Percentiles rank a stretch among this genome's conserved stretches.
These are phyloP conservation scores for Rana temporaria DNA, from an alignment of 2,113 vertebrate genomes.

Conservation along the genomic window DNA sequence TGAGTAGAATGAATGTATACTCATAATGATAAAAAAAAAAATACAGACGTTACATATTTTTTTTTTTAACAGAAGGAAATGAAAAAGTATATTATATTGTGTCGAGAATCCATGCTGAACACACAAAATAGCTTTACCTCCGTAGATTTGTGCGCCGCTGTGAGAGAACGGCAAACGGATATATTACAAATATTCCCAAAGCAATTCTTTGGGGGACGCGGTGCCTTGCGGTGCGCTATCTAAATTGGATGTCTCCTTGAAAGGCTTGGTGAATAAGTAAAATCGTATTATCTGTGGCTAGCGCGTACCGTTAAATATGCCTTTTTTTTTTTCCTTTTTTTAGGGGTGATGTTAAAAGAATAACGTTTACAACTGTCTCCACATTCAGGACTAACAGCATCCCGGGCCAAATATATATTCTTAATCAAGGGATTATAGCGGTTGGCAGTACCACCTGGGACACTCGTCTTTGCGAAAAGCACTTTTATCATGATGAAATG, in stretches of 20 bases:
- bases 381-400: slow-evolving; percentile 29
- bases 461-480: slow-evolving; percentile 43
- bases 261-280: slow-evolving; percentile 69
- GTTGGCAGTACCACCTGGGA: slow-evolving; percentile 51
- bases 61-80: not conserved
- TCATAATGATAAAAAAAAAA: not conserved
- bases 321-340: slow-evolving; percentile 32
- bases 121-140: slow-evolving; percentile 53
- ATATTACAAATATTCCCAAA: slow-evolving; percentile 63
- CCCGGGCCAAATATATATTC: slow-evolving; percentile 55
- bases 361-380: slow-evolving; percentile 38
- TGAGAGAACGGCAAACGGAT: slow-evolving; percentile 66
- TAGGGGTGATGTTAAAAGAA: slow-evolving; percentile 52
- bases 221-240: slow-evolving; percentile 70
- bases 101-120: slow-evolving; percentile 2
- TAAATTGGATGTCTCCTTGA: slow-evolving; percentile 72
- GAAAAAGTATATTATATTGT: slow-evolving; percentile 20
- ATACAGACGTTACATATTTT: not conserved
- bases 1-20: not conserved
- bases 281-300: slow-evolving; percentile 56
- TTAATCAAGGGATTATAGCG: slow-evolving; percentile 55
- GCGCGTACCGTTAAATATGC: slow-evolving; percentile 57
- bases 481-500: slow-evolving; percentile 54
- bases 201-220: slow-evolving; percentile 68
- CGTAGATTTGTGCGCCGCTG: slow-evolving; percentile 62